phyloP scores from a whole-genome alignment of 1,140 invertebrate species.

The Pogonognathellus flavescens region DNA sequence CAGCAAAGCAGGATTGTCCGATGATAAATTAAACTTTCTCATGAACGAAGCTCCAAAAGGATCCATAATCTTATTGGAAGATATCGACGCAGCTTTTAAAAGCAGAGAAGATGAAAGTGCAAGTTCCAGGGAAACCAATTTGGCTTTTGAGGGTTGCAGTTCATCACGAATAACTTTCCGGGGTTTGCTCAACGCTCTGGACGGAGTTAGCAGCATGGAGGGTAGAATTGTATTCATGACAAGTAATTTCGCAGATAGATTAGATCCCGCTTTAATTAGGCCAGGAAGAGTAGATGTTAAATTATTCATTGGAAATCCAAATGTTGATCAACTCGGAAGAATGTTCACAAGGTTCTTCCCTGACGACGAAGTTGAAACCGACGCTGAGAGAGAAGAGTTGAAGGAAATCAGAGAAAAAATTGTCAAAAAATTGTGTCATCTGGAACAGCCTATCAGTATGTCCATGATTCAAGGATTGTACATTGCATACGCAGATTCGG shows the following conservation, averaged over 20 bases:
- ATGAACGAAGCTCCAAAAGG: constrained; percentile 61
- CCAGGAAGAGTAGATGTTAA: constrained; percentile 97
- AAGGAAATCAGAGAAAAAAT: constrained; percentile 38
- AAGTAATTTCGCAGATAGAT: constrained; percentile 71
- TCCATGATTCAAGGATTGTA: constrained; percentile 61
- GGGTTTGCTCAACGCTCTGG: constrained; percentile 60
- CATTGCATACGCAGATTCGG: constrained; percentile 46
- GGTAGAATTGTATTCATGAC: constrained; percentile 62
- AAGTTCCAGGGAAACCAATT: constrained; percentile 37
- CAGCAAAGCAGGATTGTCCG: constrained; percentile 47
- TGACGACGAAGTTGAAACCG: constrained; percentile 65
- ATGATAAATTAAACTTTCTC: constrained; percentile 55
- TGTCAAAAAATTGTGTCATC: constrained; percentile 31
- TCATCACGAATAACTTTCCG: constrained; percentile 55
- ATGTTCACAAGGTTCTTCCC: constrained; percentile 95
- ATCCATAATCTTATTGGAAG: constrained; percentile 61
- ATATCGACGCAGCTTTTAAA: constrained; percentile 60
- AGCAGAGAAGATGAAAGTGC: constrained; percentile 44
- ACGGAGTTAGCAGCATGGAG: constrained; percentile 60
- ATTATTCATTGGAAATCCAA: constrained; percentile 91
- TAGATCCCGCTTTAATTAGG: constrained; percentile 96
- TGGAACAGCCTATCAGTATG: constrained; percentile 48
- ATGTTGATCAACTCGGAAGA: constrained; percentile 81
- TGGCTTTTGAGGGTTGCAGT: constrained; percentile 50
- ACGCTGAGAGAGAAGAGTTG: background rate